Conservation (phyloP, 2,888 invertebrate species). For the Pristionchus entomophagus region DNA sequence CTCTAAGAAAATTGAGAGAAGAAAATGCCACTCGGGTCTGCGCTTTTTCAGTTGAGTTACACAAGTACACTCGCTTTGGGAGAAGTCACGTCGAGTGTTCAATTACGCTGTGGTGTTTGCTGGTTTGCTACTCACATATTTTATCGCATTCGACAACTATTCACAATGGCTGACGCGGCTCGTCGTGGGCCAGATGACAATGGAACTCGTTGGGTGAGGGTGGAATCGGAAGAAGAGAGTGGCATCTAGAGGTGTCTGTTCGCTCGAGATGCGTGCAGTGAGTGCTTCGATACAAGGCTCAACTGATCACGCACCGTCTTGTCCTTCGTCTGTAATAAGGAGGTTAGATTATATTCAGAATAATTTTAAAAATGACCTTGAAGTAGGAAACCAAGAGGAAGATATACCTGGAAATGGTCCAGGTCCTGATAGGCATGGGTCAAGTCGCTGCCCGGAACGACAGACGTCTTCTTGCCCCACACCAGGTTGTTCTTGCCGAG, state of each 20-base stretch:
- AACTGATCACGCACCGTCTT: conserved; percentile 18
- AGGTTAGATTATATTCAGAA: not conserved
- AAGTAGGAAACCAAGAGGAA: not conserved
- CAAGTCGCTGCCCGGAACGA: conserved; percentile 8
- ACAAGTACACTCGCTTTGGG: no score
- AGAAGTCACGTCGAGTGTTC: no score
- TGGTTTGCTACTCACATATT: no score
- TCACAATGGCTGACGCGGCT: no score
- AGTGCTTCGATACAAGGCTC: not conserved
- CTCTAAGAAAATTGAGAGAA: no score
- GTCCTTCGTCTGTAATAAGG: conserved; percentile 33
- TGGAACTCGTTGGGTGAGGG: no score
- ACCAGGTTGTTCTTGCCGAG: conserved; percentile 35
- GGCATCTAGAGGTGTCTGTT: not conserved
- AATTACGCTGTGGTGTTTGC: no score
- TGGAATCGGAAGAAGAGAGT: no score
- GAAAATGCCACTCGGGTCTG: no score
- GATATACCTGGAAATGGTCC: not conserved
- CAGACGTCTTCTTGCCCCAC: conserved; percentile 20
- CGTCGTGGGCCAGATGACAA: no score
- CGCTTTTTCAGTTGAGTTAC: no score
- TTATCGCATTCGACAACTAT: no score
- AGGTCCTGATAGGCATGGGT: not conserved
- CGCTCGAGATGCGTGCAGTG: not conserved
- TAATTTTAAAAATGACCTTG: not conserved